A percentile compares a stretch with the other conserved stretches of the same genome.
These are phyloP conservation scores for Molossus alvarezi DNA, from an alignment of 2,797 vertebrate genomes.

Conservation along the genomic window DNA sequence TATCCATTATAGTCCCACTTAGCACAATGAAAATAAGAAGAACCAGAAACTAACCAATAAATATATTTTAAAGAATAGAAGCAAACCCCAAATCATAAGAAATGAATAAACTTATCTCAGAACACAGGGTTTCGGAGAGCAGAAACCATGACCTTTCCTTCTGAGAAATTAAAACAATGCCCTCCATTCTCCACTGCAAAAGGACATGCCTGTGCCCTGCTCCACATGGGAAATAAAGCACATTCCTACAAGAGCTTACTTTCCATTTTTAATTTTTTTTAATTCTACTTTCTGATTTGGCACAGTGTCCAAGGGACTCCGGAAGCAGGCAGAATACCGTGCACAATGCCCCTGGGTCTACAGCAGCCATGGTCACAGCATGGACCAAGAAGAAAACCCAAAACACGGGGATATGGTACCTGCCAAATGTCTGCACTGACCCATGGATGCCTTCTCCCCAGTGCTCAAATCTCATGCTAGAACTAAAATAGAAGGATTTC, in stretches of 20 bases:
- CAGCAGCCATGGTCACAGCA: not conserved
- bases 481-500: not conserved
- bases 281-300: not conserved
- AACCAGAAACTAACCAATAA: not conserved
- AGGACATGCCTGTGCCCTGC: not conserved
- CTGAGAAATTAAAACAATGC: conserved; percentile 16
- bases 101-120: conserved; percentile 1
- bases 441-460: not conserved
- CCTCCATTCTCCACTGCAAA: too few species aligned
- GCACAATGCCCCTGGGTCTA: fast-evolving
- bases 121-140: not conserved
- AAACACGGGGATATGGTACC: not conserved
- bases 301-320: not conserved
- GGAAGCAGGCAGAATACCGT: not conserved
- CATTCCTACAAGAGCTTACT: not conserved
- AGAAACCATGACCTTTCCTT: conserved; percentile 23
- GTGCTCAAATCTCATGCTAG: not conserved
- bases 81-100: conserved; percentile 44
- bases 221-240: not conserved
- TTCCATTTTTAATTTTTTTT: not conserved
- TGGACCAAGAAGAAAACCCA: not conserved
- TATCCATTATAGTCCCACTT: not conserved
- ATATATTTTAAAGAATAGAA: conserved; percentile 4
- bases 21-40: not conserved
- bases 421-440: not conserved